phyloP scores from a whole-genome alignment of 2,797 vertebrate species.

The Numenius phaeopus region DNA sequence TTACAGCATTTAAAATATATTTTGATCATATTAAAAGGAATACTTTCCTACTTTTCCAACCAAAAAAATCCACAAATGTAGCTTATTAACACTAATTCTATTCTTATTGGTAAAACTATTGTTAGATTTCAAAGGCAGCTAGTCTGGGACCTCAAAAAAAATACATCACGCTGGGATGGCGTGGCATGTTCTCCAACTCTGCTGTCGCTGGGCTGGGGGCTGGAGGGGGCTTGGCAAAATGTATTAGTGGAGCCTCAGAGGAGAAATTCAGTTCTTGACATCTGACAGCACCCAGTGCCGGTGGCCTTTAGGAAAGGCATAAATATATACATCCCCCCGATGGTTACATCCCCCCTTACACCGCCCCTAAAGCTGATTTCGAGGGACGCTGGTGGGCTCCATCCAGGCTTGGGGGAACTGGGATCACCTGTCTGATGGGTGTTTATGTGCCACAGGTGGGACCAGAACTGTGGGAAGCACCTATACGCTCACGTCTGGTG shows the following conservation, averaged over 20 bases:
- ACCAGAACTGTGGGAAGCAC: background rate
- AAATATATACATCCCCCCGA: background rate
- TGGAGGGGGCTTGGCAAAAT: background rate
- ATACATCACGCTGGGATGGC: background rate
- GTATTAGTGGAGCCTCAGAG: background rate
- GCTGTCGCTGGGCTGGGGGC: background rate
- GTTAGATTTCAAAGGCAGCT: constrained; percentile 42
- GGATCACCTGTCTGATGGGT: background rate
- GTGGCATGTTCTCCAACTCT: background rate
- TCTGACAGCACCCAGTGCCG: background rate
- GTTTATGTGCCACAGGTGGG: background rate
- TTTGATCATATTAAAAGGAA: constrained; percentile 41
- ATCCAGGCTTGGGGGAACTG: background rate
- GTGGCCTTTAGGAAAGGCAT: background rate
- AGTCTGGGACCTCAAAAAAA: background rate
- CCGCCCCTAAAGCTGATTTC: background rate
- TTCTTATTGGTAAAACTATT: constrained; percentile 54
- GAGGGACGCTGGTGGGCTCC: fast-evolving
- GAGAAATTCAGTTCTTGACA: background rate
- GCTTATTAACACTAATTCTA: constrained; percentile 48
- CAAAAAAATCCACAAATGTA: constrained; percentile 1
- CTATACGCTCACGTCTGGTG: background rate
- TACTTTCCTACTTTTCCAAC: constrained; percentile 34
- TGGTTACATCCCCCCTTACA: no score
- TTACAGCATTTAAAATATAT: background rate